These are phyloP conservation scores for Lepus europaeus DNA, from an alignment of 2,113 vertebrate genomes.

Conservation along the genomic window DNA sequence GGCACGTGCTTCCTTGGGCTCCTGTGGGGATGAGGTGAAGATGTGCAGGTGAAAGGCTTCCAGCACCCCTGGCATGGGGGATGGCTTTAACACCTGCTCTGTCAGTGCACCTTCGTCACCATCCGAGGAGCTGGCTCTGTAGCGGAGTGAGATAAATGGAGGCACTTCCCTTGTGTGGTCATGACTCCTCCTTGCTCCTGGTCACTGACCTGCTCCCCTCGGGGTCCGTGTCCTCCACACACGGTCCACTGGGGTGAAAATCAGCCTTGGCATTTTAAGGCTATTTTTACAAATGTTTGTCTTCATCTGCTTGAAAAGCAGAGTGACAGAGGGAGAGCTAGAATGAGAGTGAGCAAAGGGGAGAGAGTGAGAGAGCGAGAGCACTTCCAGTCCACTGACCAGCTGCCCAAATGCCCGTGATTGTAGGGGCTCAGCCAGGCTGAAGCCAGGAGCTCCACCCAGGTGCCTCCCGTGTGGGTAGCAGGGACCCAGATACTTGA, in stretches of 20 bases:
- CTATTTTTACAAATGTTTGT: too few species aligned
- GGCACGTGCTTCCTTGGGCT: neutral
- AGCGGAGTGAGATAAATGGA: neutral
- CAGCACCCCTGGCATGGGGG: accelerated
- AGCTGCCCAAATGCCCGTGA: too few species aligned
- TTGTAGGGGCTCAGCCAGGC: too few species aligned
- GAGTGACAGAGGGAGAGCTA: too few species aligned
- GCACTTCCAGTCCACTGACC: too few species aligned
- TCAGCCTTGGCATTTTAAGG: neutral
- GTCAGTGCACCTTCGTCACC: too few species aligned
- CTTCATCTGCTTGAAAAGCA: too few species aligned
- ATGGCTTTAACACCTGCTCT: neutral
- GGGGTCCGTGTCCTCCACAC: accelerated
- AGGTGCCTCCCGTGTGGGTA: too few species aligned
- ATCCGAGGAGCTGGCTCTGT: accelerated
- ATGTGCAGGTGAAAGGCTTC: neutral
- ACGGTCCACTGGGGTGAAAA: neutral
- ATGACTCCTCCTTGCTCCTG: neutral
- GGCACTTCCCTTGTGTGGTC: accelerated
- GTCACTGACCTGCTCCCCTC: accelerated
- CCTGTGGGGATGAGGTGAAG: neutral
- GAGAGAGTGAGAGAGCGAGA: too few species aligned
- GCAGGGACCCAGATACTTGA: too few species aligned
- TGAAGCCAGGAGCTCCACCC: too few species aligned
- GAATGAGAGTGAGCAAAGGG: too few species aligned